phyloP scores from a whole-genome alignment of 2,888 invertebrate species.

The Phrixothrix hirtus region DNA sequence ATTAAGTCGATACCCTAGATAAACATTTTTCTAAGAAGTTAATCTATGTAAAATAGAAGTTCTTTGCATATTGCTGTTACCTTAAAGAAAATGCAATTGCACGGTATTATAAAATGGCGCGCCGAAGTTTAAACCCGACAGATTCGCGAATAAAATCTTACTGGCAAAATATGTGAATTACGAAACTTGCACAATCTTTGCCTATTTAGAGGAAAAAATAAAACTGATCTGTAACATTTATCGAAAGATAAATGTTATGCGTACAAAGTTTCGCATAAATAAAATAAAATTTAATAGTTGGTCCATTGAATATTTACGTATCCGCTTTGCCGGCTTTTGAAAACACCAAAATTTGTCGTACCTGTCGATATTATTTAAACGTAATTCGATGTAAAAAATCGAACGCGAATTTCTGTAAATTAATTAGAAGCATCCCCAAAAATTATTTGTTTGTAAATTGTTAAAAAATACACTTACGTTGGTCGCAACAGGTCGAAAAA shows the following conservation, averaged over 20 bases:
- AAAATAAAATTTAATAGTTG: neutral
- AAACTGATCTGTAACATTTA: slow-evolving; percentile 7
- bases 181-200: slow-evolving; percentile 14
- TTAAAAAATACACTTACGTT: slow-evolving; percentile 18
- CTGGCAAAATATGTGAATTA: slow-evolving; percentile 13
- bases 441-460: neutral
- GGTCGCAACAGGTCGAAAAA: slow-evolving; percentile 9
- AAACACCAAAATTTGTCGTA: too few relatives aligned
- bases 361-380: slow-evolving; percentile 7
- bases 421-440: too few relatives aligned
- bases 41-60: too few relatives aligned
- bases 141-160: slow-evolving; percentile 1
- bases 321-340: too few relatives aligned
- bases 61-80: too few relatives aligned
- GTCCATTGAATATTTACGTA: neutral
- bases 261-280: slow-evolving; percentile 17
- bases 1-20: too few relatives aligned
- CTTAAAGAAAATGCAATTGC: too few relatives aligned
- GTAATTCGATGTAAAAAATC: too few relatives aligned
- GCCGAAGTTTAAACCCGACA: too few relatives aligned
- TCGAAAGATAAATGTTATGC: slow-evolving; percentile 13
- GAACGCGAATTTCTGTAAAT: too few relatives aligned
- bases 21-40: too few relatives aligned
- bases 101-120: slow-evolving; percentile 2
- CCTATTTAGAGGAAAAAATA: slow-evolving; percentile 7